Base-by-base conservation (phyloP, 2,113 vertebrate genomes). In the Diadophis punctatus region DNA sequence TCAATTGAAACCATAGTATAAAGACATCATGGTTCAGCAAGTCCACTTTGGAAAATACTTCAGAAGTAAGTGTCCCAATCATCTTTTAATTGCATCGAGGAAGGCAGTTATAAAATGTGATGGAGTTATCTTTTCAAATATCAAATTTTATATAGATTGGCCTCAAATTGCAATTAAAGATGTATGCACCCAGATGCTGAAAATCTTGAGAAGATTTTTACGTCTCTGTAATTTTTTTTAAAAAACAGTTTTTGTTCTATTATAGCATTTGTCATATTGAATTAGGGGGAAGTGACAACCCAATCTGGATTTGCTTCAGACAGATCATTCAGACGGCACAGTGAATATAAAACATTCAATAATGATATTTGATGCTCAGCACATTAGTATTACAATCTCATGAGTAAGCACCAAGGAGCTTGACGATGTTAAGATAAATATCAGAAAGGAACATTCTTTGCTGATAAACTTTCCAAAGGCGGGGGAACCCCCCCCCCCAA, bases 131-230 rank as follows among this genome's bases (percentile, higher is more conserved):
- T 52, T 63, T 63, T 90, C 34, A 80, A 80, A 39, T 80, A 43
- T 43, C 20, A 43, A 9, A 8, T 80, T 80, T 80, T 25, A 18
- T 9, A 34, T 46, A 16, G n/a, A 84, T n/a, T 52, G 0, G 92
- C 80, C 3, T 85, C 39, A 63, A 88, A 7, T 3, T 68, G 11
- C 84, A 0, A 48, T 48, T 90, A 68, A 68, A 55, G 49, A 93
- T 1, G 1, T 74, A 34, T 3, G 2, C 25, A 49, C 9, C 56
- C 3, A 16, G 14, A 88, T 94, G 85, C 0, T 52, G 90, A 56
- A 25, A 27, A 80, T 53, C 49, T 90, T 93, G 11, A 87, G 49
- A 93, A 93, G 89, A 63, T 55, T 22, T 9, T n/a, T 90, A 91
- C 55, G 3, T 30, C 51, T 39, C 43, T 80, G 6, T 74, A 74